Base-by-base conservation (phyloP, 2,888 invertebrate genomes). In the Synergus laeviventris region DNA sequence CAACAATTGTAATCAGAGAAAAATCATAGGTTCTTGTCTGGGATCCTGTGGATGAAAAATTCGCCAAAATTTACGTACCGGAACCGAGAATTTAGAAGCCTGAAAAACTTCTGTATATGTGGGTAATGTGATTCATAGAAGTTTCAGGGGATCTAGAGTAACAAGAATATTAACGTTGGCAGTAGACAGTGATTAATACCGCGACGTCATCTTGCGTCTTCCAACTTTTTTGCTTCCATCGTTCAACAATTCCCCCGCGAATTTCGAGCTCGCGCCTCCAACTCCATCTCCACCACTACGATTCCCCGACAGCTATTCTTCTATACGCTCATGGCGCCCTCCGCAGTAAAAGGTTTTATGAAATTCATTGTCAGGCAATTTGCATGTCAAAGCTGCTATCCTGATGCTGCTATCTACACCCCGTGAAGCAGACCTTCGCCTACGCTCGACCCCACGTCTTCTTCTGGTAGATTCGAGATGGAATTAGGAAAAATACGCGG, bases 341-440 rank as follows among this genome's bases (percentile, higher is more conserved):
- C 83, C 83, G 84, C 85, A 87, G 87, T 89, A 89, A 90, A 90
- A 90, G 89, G 89, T 90, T 89, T 90, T 89, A 87, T 87, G 87
- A 90, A 89, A 90, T 90, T 90, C 89, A 90, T 90, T 90, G 89
- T 89, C 89, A 86, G 87, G 82, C 87, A 88, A 89, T 89, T 89
- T 89, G 86, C 90, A 89, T 89, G 87, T 89, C 90, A 89, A 89
- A 89, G 89, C 86, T 83, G 79, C 77, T 80, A 45, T 59, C 74
- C 81, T 77, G 78, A 77, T 79, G 80, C 77, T 82, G 82, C 81
- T 84, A 83, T 85, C 82, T 82, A 85, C 81, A 82, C 80, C 81
- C 81, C 80, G 83, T 31, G 70, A 70, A 36, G 70, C 70, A 49
- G 42, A 66, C 14, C 39, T 42, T 66, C 42, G 5, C 66, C 42